These are phyloP conservation scores for Steinernema khuongi DNA, from an alignment of 1,140 invertebrate genomes.

Conservation along the genomic window DNA sequence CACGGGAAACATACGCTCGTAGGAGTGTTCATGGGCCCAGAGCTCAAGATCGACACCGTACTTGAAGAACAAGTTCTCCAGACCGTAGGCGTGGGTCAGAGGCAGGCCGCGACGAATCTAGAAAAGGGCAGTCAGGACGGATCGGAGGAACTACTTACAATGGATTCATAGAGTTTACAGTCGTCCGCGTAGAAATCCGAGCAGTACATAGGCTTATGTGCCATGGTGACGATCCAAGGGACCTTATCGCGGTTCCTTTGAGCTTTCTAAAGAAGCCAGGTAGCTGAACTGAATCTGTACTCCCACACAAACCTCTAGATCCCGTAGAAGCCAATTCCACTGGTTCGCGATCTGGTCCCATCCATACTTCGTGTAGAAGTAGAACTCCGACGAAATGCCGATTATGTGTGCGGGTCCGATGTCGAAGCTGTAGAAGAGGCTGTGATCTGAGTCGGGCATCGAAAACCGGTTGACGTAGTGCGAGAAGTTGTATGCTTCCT, in stretches of 20 bases:
- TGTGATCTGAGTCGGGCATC: conserved; percentile 45
- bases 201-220: conserved; percentile 95
- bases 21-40: conserved; percentile 94
- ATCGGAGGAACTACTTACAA: conserved; percentile 36
- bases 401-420: conserved; percentile 85
- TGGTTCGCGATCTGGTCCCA: conserved; percentile 75
- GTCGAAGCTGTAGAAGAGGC: conserved; percentile 62
- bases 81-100: conserved; percentile 53
- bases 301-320: conserved; percentile 65
- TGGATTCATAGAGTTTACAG: conserved; percentile 65
- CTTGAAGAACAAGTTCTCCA: conserved; percentile 79
- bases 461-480: conserved; percentile 46
- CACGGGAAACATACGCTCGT: conserved; percentile 85
- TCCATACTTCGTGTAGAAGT: conserved; percentile 81
- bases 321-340: conserved; percentile 79
- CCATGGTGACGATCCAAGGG: conserved; percentile 89
- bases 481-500: conserved; percentile 62
- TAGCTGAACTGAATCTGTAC: no score
- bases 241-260: conserved; percentile 49
- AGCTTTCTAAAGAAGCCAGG: conserved; percentile 45
- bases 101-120: conserved; percentile 20
- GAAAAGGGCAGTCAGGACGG: conserved; percentile 24
- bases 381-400: conserved; percentile 84
- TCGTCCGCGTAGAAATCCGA: conserved; percentile 79
- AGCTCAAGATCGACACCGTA: conserved; percentile 84